These are phyloP conservation scores for Oxygymnocypris stewartii DNA, from an alignment of 2,113 vertebrate genomes.

Conservation along the genomic window DNA sequence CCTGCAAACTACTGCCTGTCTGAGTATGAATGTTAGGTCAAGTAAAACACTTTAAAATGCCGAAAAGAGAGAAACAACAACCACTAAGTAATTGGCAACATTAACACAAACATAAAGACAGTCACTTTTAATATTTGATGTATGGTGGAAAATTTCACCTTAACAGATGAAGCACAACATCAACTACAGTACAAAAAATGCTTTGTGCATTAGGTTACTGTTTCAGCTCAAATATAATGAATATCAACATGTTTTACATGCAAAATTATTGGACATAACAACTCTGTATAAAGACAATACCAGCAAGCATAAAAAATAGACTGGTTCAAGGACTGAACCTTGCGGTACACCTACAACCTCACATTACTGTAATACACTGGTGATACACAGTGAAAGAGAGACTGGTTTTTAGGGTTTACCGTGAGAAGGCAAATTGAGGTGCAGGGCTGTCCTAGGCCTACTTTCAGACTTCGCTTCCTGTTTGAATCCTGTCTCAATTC, in stretches of 20 bases:
- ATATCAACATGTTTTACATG: constrained; percentile 60
- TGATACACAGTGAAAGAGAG: constrained; percentile 50
- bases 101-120: constrained; percentile 24
- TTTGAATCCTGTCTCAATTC: constrained; percentile 68
- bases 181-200: constrained; percentile 13
- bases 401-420: constrained; percentile 68
- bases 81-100: constrained; percentile 24
- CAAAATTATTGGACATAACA: constrained; percentile 57
- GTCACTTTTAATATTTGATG: constrained; percentile 27
- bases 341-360: constrained; percentile 63
- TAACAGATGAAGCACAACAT: constrained; percentile 44
- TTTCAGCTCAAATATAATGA: constrained; percentile 18
- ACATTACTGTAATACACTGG: constrained; percentile 62
- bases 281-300: constrained; percentile 61
- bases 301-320: constrained; percentile 60
- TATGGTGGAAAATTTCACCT: constrained; percentile 37
- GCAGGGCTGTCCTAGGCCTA: constrained; percentile 76
- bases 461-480: constrained; percentile 70
- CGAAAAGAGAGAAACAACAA: constrained; percentile 49
- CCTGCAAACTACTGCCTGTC: not conserved
- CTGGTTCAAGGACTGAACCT: constrained; percentile 56
- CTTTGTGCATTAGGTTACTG: not conserved
- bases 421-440: constrained; percentile 76
- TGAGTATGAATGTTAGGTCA: not conserved
- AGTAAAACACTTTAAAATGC: constrained; percentile 25